Base-by-base conservation (phyloP, 2,113 vertebrate species). In the Psilopsiagon aurifrons region DNA sequence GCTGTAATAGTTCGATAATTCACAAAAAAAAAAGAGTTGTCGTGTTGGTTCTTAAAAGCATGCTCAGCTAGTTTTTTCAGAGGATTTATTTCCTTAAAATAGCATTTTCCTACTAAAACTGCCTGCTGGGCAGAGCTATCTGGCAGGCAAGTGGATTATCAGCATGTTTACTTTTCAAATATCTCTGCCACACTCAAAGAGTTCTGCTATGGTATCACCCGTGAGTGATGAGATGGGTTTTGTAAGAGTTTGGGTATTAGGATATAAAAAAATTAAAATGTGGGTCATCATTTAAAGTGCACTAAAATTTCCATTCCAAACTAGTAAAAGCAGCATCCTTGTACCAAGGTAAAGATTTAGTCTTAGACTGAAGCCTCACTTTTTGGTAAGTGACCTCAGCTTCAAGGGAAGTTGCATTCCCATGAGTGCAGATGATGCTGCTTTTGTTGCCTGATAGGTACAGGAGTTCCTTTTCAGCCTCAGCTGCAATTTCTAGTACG, bases 91-190 rank as follows among this genome's bases (percentile, higher is more conserved):
- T 91, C 80, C 87, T 88, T 71, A 57, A 86, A 87, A 76, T 68
- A 75, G 55, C 31, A 33, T 89, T 95, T 91, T 85, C n/a, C 68
- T 89, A 39, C 62, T 76, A 85, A 76, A 94, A 94, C 39, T 83
- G 93, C 69, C 51, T 84, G 47, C 77, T 94, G 80, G 83, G 66
- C 91, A 95, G 68, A 92, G 57, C 69, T 83, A 35, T 86, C 35
- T 91, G 88, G 60, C 81, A 92, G 71, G 66, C 66, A 82, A 86
- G 62, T 60, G 64, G 43, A 75, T 94, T 94, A 95, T 91, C 94
- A 92, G 91, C 33, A 47, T 87, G 70, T 95, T 95, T 92, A 69
- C 76, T 95, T 95, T 92, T 95, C 86, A 92, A 44, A 92, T 74
- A 82, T 89, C 74, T 92, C 95, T 75, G 69, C 62, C 66, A 68